Evolutionary conservation across 1,140 invertebrate genomes (phyloP), one percentile per base, ranked within the genome.

Genomic region (Sweltsa coloradensis): DNA sequence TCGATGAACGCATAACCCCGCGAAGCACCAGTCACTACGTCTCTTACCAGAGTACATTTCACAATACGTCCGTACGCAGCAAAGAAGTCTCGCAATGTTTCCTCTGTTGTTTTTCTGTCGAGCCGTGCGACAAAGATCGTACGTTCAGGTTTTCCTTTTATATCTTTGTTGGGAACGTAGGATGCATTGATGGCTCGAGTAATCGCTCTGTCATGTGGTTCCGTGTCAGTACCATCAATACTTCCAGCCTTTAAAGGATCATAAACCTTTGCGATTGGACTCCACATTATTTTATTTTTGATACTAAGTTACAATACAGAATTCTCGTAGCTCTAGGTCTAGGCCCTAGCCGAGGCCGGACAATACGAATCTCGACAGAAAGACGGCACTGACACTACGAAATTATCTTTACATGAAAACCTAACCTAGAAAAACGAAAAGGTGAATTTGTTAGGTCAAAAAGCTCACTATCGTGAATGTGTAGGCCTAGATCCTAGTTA

Each of bases 1-100:
- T 92, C 88, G 9, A 92, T 70, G 68, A 94, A 93, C 4, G 79
- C 87, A 66, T 92, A 94, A 36, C 85, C 73, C 61, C 81, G 79
- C 1, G 86, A 85, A 51, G 77, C 71, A 0, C 88, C 87, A 5
- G 88, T 92, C 0, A 92, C 80, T 44, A 89, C 72, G 56, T 90
- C 85, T 55, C 75, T 70, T 14, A 92, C 79, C 6, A 93, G 55
- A 47, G 78, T 71, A 29, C 78, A 76, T 7, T 73, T 72, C 34
- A 75, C 56, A 19, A 92, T 75, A 52, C 74, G 70, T 1, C 85
- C 85, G 64, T 69, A 79, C 48, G 71, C 67, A 29, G 70, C n/a
- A n/a, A n/a, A 40, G 23, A 88, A 88, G 57, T 74, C 70, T 66
- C 79, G 47, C 34, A 61, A 60, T 19, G 59, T 61, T 42, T 65